Evolutionary conservation across 2,888 invertebrate species (phyloP).

Genomic region (Apoderus coryli): DNA sequence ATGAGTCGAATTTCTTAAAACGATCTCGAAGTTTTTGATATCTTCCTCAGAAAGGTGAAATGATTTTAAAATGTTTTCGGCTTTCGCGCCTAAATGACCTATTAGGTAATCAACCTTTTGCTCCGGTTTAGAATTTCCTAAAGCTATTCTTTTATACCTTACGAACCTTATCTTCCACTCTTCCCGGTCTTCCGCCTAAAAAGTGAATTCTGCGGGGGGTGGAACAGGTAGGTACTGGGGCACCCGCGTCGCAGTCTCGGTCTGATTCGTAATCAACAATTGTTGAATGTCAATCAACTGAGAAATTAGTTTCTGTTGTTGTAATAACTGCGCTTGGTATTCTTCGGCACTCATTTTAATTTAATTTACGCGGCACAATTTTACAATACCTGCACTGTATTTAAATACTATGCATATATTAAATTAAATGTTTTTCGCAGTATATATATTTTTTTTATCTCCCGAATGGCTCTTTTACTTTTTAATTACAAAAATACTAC

Average conservation of each 20-base stretch:
- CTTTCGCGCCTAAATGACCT: conserved; percentile 1
- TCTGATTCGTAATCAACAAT: neutral
- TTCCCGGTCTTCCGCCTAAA: conserved; percentile 2
- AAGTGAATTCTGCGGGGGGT: neutral
- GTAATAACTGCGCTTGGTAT: neutral
- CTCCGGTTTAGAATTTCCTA: neutral
- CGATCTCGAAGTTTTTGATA: neutral
- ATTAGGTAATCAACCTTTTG: conserved; percentile 2
- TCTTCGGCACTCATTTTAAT: neutral
- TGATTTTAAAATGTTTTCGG: conserved; percentile 1
- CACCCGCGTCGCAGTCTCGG: neutral
- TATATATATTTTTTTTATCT: too few relatives aligned
- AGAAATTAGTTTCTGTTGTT: conserved; percentile 1
- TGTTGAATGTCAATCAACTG: neutral
- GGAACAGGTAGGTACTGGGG: neutral
- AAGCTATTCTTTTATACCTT: conserved; percentile 1
- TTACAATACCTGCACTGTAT: too few relatives aligned
- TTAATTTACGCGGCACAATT: neutral
- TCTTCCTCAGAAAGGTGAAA: conserved; percentile 1
- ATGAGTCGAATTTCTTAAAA: conserved; percentile 1
- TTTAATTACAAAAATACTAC: too few relatives aligned
- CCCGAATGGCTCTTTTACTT: too few relatives aligned
- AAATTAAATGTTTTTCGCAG: too few relatives aligned
- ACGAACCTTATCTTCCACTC: neutral
- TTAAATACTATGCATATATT: too few relatives aligned